phyloP scores from a whole-genome alignment of 2,113 vertebrate genomes.

The Bettongia penicillata region DNA sequence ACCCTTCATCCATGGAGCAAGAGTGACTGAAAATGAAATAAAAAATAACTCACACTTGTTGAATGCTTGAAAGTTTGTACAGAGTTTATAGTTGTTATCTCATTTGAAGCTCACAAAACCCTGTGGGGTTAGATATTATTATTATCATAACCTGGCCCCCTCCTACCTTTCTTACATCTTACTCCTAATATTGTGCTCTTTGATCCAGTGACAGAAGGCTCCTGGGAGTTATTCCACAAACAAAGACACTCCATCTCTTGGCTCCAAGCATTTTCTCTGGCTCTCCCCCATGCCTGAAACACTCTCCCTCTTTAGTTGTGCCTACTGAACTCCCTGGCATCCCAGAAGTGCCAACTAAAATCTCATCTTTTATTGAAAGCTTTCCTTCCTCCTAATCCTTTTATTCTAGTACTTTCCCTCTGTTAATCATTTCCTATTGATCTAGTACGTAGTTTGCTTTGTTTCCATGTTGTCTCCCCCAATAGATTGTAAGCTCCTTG shows the following conservation, averaged over 20 bases:
- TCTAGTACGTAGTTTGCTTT: not conserved
- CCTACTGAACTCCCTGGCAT: not conserved
- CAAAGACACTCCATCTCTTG: no score
- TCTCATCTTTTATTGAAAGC: not conserved
- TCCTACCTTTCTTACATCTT: not conserved
- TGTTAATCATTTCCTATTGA: not conserved
- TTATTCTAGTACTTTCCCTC: not conserved
- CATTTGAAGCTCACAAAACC: not conserved
- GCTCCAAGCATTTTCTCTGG: no score
- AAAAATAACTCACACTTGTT: not conserved
- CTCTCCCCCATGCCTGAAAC: not conserved
- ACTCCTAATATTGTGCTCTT: not conserved
- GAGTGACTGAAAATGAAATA: conserved; percentile 60
- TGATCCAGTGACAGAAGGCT: no score
- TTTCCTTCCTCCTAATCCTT: not conserved
- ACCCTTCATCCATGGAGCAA: conserved; percentile 75
- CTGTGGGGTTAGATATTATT: not conserved
- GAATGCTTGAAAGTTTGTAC: not conserved
- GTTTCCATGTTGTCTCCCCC: not conserved
- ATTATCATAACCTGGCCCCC: not conserved
- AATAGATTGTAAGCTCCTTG: not conserved
- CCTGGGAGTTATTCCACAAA: no score
- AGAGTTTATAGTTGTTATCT: not conserved
- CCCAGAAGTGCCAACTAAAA: not conserved
- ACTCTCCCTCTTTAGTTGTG: not conserved